Evolutionary conservation across 2,888 invertebrate genomes (phyloP), one percentile per base, ranked within the genome.

Genomic region (Eulithis testata): DNA sequence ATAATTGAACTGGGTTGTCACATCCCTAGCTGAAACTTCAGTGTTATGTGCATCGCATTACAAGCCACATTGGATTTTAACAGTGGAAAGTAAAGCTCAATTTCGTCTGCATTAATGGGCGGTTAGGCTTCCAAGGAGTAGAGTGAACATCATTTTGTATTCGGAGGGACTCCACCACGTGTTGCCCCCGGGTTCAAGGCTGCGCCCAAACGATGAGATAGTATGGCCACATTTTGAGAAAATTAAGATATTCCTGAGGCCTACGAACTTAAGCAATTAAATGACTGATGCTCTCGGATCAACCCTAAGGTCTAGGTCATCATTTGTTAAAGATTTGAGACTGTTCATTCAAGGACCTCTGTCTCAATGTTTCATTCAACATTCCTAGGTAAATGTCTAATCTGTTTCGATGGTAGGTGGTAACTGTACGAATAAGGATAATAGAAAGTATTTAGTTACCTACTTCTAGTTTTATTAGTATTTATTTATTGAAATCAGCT

Each of bases 131-230:
- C 78, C 73, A 76, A 81, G 82, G 82, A 85, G 84, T 82, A 83
- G 81, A 76, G 75, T 76, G 81, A 76, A 80, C 77, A 86, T 84
- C 80, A 84, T 86, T 89, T 85, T 77, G 86, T 85, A 87, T 89
- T 88, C 83, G 69, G 76, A 73, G 78, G 82, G 84, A 82, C 81
- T 81, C 70, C 73, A 82, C 87, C 90, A 89, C 89, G 88, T 90
- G 90, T 87, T 89, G 86, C 82, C 81, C 69, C 81, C 76, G 81
- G 80, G 88, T 87, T 89, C 87, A 88, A 89, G 87, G 86, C 86
- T 87, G 82, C 76, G 79, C 73, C 69, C 74, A 70, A 79, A 79
- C 73, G 78, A 73, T 73, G 73, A 71, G 71, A 65, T 85, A 78
- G 78, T 76, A 76, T 70, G 65, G 62, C 82, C 80, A 82, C 71